Evolutionary conservation across 2,797 vertebrate species (phyloP), one percentile per base, ranked within the genome.

Genomic region (Lerista edwardsae): DNA sequence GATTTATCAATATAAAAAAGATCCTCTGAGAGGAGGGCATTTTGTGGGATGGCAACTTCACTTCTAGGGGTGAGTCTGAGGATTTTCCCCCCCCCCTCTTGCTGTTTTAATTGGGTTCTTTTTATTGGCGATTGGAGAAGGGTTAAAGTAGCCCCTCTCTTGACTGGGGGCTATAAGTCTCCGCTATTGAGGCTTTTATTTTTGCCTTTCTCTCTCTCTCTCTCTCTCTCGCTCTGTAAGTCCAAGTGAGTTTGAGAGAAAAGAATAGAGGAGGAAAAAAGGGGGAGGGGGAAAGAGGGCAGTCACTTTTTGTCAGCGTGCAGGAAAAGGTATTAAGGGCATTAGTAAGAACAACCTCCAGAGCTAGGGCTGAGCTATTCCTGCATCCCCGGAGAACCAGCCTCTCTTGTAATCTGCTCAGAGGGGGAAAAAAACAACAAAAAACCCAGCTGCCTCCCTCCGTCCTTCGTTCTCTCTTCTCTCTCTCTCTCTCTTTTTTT

Each of bases 1-100:
- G 98, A 99, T 98, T 99, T 98, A 99, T 99, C 98, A 98, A 98
- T 99, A 99, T 98, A 99, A 98, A 99, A 97, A 98, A 98, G 98
- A 98, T 98, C 98, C 98, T 99, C 97, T 96, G 97, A 98, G 96
- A 96, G 98, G 98, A 99, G 98, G 98, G 97, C 97, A 97, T 96
- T 97, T 97, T 98, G 98, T 98, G 98, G 97, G 98, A 99, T 99
- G 98, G 98, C 98, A 98, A 98, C 98, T 98, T 99, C 98, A 97
- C 98, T 99, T 98, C 98, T 99, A 96, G 98, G 98, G 98, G 98
- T 99, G 98, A 99, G 98, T 99, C 96, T 97, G 96, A 97, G 97
- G 97, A 97, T 97, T 97, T 97, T 92, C 94, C 94, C 11, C 15
- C 34, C 74, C 67, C 47, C 77, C 93, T 98, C 97, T 98, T 97